Evolutionary conservation across 2,797 vertebrate genomes (phyloP).

Genomic region (Coregonus ussuriensis): DNA sequence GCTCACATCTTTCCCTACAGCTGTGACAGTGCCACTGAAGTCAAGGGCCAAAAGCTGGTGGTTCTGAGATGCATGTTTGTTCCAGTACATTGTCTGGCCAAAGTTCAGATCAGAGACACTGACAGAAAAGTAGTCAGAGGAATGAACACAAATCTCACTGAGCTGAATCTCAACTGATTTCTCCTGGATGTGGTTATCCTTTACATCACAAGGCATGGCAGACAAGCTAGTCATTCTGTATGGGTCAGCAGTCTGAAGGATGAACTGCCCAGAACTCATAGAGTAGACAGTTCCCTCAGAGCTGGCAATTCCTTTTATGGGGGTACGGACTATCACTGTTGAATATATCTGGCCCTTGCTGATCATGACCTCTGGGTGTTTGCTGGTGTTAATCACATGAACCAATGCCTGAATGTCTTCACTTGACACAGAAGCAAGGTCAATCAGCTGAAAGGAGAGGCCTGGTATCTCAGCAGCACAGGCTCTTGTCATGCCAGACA

Average conservation of each 20-base stretch:
- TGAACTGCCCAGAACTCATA: conserved; percentile 48
- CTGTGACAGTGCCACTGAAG: conserved; percentile 79
- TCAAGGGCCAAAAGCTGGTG: conserved; percentile 81
- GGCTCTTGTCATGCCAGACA: conserved; percentile 82
- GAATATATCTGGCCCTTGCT: conserved; percentile 69
- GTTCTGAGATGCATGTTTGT: conserved; percentile 65
- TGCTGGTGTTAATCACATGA: conserved; percentile 67
- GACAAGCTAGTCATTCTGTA: conserved; percentile 70
- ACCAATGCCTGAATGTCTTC: conserved; percentile 76
- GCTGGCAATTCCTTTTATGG: conserved; percentile 33
- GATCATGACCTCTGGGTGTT: conserved; percentile 79
- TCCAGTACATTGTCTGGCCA: conserved; percentile 82
- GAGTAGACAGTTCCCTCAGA: conserved; percentile 24
- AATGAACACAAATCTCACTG: conserved; percentile 80
- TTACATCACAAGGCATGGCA: conserved; percentile 52
- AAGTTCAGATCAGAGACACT: conserved; percentile 74
- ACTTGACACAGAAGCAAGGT: conserved; percentile 72
- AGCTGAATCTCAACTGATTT: conserved; percentile 76
- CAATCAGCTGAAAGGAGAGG: conserved; percentile 75
- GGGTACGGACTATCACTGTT: conserved; percentile 68
- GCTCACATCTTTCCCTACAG: conserved; percentile 71
- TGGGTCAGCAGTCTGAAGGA: conserved; percentile 77
- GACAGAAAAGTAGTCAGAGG: conserved; percentile 86
- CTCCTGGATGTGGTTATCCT: conserved; percentile 31
- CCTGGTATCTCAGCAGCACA: conserved; percentile 74